Evolutionary conservation across 2,888 invertebrate species (phyloP), one percentile per base, ranked within the genome.

Genomic region (Melikaiella ostensackeni): DNA sequence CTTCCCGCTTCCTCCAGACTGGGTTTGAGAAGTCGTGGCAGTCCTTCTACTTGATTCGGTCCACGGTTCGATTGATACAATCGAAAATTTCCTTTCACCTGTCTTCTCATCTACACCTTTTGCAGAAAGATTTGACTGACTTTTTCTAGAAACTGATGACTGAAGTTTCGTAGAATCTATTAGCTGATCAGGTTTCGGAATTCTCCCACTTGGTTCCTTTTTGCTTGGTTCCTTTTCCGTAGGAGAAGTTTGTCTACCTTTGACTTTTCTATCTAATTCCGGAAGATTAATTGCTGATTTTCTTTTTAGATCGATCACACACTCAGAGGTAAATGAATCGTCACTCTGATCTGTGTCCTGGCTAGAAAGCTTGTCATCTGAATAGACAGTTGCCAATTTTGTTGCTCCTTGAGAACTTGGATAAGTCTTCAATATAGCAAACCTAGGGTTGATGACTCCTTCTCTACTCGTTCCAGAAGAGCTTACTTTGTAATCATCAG

Each of bases 11-110:
- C 38, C 78, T 19, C 55, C 63, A 8, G 77, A 59, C 2, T 75
- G 66, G 1, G 77, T 77, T 61, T 83, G 83, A 1, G 86, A 84
- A 50, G 82, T 77, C 7, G 76, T 77, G 0, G 86, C 84, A 21
- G 81, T 64, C 73, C 85, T 84, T 75, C 61, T 78, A 30, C 75
- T 77, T 7, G 80, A 70, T 8, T 83, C 84, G 0, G 76, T 70
- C 83, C 84, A 85, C 1, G 82, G 75, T 16, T 81, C 83, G 2
- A 82, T 81, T n/a, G 84, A 84, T 8, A 82, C 82, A 0, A 80
- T 75, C 6, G 87, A 83, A 2, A 77, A 75, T 75, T 82, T 81
- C 62, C 83, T 24, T 19, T 64, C 62, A 42, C 73, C 8, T 13
- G 24, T 6, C 66, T 79, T 55, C 38, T 62, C 59, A 38, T 27